Evolutionary conservation across 2,888 invertebrate genomes (phyloP), one percentile per base, ranked within the genome.

Genomic region (Ectemnius cavifrons): DNA sequence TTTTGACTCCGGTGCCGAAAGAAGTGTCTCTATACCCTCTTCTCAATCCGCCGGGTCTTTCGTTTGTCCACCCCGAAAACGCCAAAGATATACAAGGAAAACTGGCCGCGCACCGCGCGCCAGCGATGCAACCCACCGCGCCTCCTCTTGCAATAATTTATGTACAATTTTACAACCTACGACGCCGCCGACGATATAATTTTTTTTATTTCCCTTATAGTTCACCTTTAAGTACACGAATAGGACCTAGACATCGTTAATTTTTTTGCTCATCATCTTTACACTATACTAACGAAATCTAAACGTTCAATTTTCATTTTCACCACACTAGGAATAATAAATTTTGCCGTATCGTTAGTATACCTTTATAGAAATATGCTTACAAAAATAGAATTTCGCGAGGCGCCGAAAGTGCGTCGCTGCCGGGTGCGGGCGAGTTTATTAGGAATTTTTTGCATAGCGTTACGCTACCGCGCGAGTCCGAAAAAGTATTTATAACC

Each of bases 121-220:
- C 87, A 84, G 84, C 88, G 87, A 85, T 89, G 90, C 91, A 89
- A 90, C 89, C 88, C 89, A 89, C 89, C 85, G 89, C 89, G 89
- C 91, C 92, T 91, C 91, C 91, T 92, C 92, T 93, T 92, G 92
- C 92, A 90, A 92, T 92, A 90, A 92, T 92, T 92, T 92, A 92
- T 92, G 92, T 93, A 93, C 93, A 92, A 92, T 92, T 93, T 93
- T 92, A 92, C 92, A 92, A 90, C 90, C 91, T 91, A 91, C 90
- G 87, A 85, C 86, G 87, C 89, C 90, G 88, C 88, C 90, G 89
- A 91, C 90, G 83, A 90, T 90, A 91, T 90, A 91, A 90, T 90
- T 90, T 89, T 87, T 86, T 84, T 86, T 78, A 75, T 71, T 75
- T 79, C 82, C 80, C 83, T 81, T 84, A 78, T 83, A 80, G 79